A percentile compares a stretch with the other conserved stretches of the same genome.
phyloP scores from a whole-genome alignment of 2,888 invertebrate species.

The Coecobrya sp. region DNA sequence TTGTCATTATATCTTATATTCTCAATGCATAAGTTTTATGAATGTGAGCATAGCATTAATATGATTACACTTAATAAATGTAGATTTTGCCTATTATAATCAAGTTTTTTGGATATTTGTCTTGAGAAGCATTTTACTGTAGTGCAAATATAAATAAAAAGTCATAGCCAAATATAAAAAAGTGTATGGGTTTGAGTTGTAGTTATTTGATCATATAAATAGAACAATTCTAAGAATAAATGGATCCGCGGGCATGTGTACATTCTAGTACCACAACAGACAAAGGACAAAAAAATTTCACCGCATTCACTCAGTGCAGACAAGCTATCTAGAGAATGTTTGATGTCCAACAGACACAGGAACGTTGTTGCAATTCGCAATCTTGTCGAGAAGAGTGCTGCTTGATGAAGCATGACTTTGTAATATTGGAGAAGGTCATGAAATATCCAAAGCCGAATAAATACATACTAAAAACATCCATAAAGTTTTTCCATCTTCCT shows the following conservation, averaged over 20 bases:
- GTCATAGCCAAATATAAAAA: background rate
- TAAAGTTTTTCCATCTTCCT: slow-evolving; percentile 7
- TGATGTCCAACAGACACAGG: no score
- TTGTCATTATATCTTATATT: background rate
- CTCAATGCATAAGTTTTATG: no score
- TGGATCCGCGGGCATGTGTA: no score
- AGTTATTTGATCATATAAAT: background rate
- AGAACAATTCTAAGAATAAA: no score
- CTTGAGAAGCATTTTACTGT: slow-evolving; percentile 30
- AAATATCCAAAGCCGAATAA: slow-evolving; percentile 31
- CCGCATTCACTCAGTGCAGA: no score
- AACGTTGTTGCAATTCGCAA: background rate
- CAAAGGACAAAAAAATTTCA: background rate
- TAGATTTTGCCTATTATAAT: background rate
- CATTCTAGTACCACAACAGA: no score
- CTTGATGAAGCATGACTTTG: slow-evolving; percentile 63
- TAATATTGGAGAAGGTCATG: slow-evolving; percentile 53
- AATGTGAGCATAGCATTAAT: background rate
- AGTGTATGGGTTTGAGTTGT: background rate
- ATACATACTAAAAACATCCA: slow-evolving; percentile 24
- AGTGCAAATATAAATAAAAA: slow-evolving; percentile 1
- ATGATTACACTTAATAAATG: background rate
- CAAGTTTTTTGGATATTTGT: background rate
- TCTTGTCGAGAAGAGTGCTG: slow-evolving; percentile 25
- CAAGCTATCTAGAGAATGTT: no score